Percentiles rank a stretch among this genome's conserved stretches.
phyloP scores from a whole-genome alignment of 2,113 vertebrate species.

The Psilopsiagon aymara region DNA sequence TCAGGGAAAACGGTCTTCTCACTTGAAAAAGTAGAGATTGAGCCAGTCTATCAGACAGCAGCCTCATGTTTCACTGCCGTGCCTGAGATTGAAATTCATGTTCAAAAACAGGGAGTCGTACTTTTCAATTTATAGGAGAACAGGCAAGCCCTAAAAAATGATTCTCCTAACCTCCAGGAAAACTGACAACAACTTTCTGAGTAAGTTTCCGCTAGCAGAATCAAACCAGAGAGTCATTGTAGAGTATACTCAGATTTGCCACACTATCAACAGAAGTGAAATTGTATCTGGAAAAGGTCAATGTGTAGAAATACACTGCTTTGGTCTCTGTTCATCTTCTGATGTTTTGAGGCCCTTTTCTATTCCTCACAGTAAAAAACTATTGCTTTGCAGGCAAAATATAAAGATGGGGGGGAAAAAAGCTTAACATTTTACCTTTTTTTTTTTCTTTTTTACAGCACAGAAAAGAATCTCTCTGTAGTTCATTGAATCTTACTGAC shows the following conservation, averaged over 20 bases:
- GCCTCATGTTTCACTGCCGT: background rate
- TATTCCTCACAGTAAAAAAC: background rate
- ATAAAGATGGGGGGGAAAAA: background rate
- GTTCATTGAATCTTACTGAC: background rate
- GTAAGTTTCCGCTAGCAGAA: background rate
- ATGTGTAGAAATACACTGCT: background rate
- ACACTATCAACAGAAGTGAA: background rate
- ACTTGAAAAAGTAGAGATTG: background rate
- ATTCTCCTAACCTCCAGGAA: background rate
- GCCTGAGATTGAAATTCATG: background rate
- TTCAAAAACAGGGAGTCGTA: background rate
- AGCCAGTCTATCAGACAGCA: background rate
- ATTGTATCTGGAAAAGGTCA: slow-evolving; percentile 2
- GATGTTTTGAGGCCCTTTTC: background rate
- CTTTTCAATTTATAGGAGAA: background rate
- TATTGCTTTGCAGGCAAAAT: background rate
- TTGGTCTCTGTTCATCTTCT: background rate
- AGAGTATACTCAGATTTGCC: background rate
- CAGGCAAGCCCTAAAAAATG: background rate
- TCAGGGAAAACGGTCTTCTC: background rate
- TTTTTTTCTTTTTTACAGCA: background rate
- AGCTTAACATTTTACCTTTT: background rate
- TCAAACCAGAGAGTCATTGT: background rate
- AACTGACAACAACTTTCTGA: background rate
- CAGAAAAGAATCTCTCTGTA: background rate